Conservation (phyloP, 1,140 invertebrate genomes). For the Parapsyche elsis region DNA sequence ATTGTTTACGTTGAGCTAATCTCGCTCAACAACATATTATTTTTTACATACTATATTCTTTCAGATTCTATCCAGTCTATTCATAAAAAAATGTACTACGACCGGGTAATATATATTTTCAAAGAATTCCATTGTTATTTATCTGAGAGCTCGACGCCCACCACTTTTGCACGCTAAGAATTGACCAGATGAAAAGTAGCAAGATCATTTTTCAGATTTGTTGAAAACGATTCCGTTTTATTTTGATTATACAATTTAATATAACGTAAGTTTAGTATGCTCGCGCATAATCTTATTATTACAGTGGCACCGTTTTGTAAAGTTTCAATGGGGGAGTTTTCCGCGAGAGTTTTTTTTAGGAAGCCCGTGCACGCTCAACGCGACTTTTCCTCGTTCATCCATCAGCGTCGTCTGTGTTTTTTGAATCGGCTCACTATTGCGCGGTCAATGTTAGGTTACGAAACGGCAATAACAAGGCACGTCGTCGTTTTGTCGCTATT, state of each 20-base stretch:
- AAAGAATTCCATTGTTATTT: constrained; percentile 4
- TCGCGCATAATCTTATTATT: too few species aligned
- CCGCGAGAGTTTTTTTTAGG: too few species aligned
- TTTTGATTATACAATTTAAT: too few species aligned
- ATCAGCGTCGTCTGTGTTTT: too few species aligned
- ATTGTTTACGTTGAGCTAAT: constrained; percentile 29
- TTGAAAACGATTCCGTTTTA: too few species aligned
- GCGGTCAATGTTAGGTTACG: not conserved
- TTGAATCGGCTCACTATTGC: not conserved
- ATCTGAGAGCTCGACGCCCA: not conserved
- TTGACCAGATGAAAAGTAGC: too few species aligned
- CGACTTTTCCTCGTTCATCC: too few species aligned
- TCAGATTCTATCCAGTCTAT: not conserved
- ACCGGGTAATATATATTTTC: not conserved
- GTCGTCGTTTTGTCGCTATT: not conserved
- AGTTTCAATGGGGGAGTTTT: too few species aligned
- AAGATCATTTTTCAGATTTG: too few species aligned
- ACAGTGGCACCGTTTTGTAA: too few species aligned
- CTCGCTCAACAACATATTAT: not conserved
- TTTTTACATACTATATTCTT: not conserved
- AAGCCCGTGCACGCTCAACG: too few species aligned
- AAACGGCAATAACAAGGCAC: not conserved
- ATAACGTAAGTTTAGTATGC: too few species aligned
- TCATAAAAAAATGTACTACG: not conserved
- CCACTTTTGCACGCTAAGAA: not conserved